These are phyloP conservation scores for Platyura marginata DNA, from an alignment of 1,140 invertebrate species.

Conservation along the genomic window DNA sequence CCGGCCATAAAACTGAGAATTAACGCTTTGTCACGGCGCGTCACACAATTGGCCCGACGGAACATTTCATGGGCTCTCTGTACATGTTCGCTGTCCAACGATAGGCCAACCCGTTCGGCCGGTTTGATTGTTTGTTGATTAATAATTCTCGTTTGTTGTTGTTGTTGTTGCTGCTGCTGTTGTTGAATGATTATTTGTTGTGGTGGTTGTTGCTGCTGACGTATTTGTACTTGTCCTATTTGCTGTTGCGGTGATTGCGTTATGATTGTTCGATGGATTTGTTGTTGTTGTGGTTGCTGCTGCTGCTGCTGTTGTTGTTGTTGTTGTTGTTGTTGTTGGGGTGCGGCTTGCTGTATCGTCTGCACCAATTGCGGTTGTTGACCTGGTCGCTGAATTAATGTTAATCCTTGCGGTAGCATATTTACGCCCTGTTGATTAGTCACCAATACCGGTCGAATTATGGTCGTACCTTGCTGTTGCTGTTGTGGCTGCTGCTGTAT, in stretches of 20 bases:
- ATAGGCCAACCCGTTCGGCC: conserved; percentile 7
- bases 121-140: conserved; percentile 20
- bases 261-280: conserved; percentile 1
- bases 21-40: conserved; percentile 86
- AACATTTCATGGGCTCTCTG: conserved; percentile 96
- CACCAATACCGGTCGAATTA: conserved; percentile 20
- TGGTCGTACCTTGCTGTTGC: conserved; percentile 17
- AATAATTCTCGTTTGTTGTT: conserved; percentile 22
- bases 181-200: conserved; percentile 15
- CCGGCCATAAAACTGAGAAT: conserved; percentile 98
- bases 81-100: conserved; percentile 77
- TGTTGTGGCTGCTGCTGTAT: conserved; percentile 12
- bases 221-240: conserved; percentile 8
- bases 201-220: conserved; percentile 10
- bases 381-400: conserved; percentile 20
- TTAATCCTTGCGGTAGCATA: conserved; percentile 21
- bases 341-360: conserved; percentile 7
- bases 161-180: conserved; percentile 19
- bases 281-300: conserved; percentile 9
- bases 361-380: conserved; percentile 23
- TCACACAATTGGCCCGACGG: conserved; percentile 85
- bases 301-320: conserved; percentile 3
- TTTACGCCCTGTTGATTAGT: conserved; percentile 5
- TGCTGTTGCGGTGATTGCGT: conserved; percentile 11
- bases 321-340: too few species aligned